Conservation (phyloP, 2,797 vertebrate species). For the Limosa lapponica region DNA sequence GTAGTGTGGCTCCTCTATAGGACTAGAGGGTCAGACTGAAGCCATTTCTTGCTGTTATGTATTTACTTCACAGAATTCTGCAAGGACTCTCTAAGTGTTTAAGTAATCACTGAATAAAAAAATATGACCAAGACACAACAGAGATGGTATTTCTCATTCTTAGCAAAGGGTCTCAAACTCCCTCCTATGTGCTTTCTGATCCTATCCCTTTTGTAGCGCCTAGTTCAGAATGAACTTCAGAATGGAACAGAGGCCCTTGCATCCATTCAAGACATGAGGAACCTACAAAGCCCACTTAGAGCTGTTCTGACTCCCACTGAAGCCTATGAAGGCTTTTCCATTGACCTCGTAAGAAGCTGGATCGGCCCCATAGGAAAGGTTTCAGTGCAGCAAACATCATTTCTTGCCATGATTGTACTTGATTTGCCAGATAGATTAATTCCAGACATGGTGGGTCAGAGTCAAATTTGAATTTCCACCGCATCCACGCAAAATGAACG, state of each 20-base stretch:
- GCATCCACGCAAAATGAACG: conserved; percentile 3
- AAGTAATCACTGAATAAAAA: background rate
- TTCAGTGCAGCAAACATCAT: background rate
- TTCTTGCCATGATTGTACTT: conserved; percentile 27
- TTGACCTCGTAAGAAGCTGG: background rate
- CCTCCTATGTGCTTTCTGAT: background rate
- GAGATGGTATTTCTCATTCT: background rate
- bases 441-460: conserved; percentile 16
- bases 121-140: background rate
- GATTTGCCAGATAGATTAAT: conserved; percentile 28
- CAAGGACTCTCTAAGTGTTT: background rate
- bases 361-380: background rate
- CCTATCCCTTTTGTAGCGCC: background rate
- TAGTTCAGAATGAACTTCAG: background rate
- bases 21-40: background rate
- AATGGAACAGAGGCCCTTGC: background rate
- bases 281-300: background rate
- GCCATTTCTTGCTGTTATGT: accelerated
- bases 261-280: background rate
- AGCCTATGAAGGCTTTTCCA: background rate
- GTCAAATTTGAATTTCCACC: conserved; percentile 2
- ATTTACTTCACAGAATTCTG: background rate
- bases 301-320: background rate
- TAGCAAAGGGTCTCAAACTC: background rate
- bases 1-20: background rate